Percentiles rank a stretch among this genome's conserved stretches.
These are phyloP conservation scores for Uropetala carovei DNA, from an alignment of 2,888 invertebrate genomes.

Conservation along the genomic window DNA sequence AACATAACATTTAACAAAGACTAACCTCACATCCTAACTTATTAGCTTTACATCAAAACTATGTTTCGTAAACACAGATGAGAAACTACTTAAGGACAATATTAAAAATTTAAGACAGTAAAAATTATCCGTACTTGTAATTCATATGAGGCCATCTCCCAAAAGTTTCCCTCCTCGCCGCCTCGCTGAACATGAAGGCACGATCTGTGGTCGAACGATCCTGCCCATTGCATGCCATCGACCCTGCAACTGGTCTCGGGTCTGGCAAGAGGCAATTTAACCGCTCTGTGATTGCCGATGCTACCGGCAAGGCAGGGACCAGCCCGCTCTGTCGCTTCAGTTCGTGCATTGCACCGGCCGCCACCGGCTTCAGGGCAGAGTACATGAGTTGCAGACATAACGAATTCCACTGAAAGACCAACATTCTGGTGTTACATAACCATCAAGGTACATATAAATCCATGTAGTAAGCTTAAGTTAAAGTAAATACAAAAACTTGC, in stretches of 20 bases:
- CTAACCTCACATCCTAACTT: no score
- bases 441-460: no score
- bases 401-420: constrained; percentile 89
- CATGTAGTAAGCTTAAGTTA: no score
- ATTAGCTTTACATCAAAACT: no score
- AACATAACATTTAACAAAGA: no score
- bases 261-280: constrained; percentile 85
- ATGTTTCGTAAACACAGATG: no score
- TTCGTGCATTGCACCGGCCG: constrained; percentile 87
- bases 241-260: constrained; percentile 75
- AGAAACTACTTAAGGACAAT: no score
- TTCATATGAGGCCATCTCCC: constrained; percentile 98
- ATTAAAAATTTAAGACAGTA: no score
- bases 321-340: constrained; percentile 88
- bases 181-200: constrained; percentile 92
- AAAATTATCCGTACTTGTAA: constrained; percentile 85
- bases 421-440: not conserved
- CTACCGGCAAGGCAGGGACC: constrained; percentile 91
- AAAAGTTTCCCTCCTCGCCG: constrained; percentile 92
- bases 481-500: no score
- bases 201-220: constrained; percentile 77
- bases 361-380: constrained; percentile 86
- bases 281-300: constrained; percentile 92
- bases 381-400: constrained; percentile 89
- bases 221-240: constrained; percentile 73